Evolutionary conservation across 2,888 invertebrate genomes (phyloP).

Genomic region (Parnassius mnemosyne): DNA sequence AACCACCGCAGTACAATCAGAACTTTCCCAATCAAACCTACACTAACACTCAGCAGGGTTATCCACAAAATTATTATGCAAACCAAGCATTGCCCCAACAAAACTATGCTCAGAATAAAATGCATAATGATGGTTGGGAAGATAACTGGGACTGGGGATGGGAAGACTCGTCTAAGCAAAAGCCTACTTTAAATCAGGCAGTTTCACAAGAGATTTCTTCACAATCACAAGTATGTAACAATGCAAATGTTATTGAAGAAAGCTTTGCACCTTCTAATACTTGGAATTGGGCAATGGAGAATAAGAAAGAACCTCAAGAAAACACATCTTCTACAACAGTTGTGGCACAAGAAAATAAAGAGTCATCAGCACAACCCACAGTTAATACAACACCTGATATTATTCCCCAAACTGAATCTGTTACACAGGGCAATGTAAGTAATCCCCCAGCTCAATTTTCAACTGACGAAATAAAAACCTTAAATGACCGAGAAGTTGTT

Average conservation of each 20-base stretch:
- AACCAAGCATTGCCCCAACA: slow-evolving; percentile 51
- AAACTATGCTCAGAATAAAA: slow-evolving; percentile 45
- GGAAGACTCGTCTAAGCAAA: slow-evolving; percentile 77
- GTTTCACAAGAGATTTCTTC: slow-evolving; percentile 32
- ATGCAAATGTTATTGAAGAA: slow-evolving; percentile 78
- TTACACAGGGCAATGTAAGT: slow-evolving; percentile 36
- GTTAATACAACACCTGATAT: slow-evolving; percentile 40
- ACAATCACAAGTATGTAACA: slow-evolving; percentile 48
- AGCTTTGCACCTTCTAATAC: slow-evolving; percentile 79
- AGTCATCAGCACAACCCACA: slow-evolving; percentile 33
- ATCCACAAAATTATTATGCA: slow-evolving; percentile 57
- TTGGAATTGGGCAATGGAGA: slow-evolving; percentile 83
- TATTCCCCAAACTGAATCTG: slow-evolving; percentile 37
- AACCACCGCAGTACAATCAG: slow-evolving; percentile 55
- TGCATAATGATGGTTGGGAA: slow-evolving; percentile 62
- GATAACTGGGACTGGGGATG: slow-evolving; percentile 82
- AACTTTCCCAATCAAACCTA: slow-evolving; percentile 54
- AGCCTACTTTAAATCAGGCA: slow-evolving; percentile 36
- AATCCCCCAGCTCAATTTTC: slow-evolving; percentile 38
- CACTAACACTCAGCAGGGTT: slow-evolving; percentile 47
- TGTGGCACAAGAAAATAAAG: slow-evolving; percentile 37
- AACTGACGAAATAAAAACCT: slow-evolving; percentile 55
- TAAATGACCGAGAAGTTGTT: slow-evolving; percentile 64
- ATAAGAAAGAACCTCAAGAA: slow-evolving; percentile 53
- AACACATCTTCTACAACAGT: slow-evolving; percentile 18